Evolutionary conservation across 2,888 invertebrate genomes (phyloP).

Genomic region (Noctua janthe): DNA sequence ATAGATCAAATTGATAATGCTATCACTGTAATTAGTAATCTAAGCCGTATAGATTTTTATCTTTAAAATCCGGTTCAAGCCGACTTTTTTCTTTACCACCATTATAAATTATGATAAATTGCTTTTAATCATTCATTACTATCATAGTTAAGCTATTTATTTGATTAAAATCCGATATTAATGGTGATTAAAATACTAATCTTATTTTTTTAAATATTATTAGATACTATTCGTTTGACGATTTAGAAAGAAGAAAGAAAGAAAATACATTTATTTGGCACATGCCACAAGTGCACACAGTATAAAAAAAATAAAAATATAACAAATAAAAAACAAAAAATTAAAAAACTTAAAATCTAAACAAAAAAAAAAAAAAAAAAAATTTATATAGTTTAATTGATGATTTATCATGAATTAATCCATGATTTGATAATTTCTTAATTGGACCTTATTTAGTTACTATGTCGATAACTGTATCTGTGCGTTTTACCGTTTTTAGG

Average conservation of each 20-base stretch:
- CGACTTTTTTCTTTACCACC: neutral
- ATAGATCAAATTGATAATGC: neutral
- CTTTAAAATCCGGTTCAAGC: conserved; percentile 12
- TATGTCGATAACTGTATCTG: neutral
- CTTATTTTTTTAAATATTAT: neutral
- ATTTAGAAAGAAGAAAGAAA: no score
- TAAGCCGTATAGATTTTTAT: conserved; percentile 9
- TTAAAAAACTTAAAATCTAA: no score
- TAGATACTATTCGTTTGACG: neutral
- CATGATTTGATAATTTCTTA: neutral
- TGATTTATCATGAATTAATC: neutral
- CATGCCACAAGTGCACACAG: no score
- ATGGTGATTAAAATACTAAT: conserved; percentile 5
- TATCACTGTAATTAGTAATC: neutral
- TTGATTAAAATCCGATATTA: neutral
- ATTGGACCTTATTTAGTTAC: neutral
- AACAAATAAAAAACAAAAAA: no score
- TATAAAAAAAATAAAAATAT: no score
- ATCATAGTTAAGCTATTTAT: neutral
- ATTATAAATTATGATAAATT: conserved; percentile 10
- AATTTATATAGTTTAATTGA: neutral
- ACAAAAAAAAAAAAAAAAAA: no score
- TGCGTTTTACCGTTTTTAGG: neutral
- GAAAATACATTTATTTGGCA: no score
- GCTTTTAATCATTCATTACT: neutral